Evolutionary conservation across 35 echinoderm and acorn worm genomes (phyloP), one percentile per base, ranked within the genome.

Genomic region (Heliocidaris tuberculata): DNA sequence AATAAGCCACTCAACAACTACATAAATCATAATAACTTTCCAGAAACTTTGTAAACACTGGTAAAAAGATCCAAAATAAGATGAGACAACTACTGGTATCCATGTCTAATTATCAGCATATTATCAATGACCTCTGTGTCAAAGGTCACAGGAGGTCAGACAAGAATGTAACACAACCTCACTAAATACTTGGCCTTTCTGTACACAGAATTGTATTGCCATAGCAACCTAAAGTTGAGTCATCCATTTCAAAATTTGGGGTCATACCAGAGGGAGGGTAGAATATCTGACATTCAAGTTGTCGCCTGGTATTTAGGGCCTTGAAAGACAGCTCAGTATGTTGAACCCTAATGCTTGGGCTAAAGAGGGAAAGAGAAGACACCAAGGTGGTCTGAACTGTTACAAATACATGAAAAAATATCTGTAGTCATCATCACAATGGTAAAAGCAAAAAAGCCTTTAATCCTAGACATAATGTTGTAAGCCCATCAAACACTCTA

Each of bases 21-120:
- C 65, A 78, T 27, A 19, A 78, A 78, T 78, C 65, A n/a, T n/a
- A 78, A 27, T 5, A 78, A 78, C 7, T 78, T 78, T 27, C 19
- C 17, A 78, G 65, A 78, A 21, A 78, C 65, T 27, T 24, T 78
- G 5, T n/a, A 78, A 78, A 19, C 65, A 78, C 65, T 78, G n/a
- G 65, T n/a, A 78, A 78, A 78, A 27, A 78, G 27, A 17, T 27
- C 65, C 65, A 5, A 78, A 78, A 78, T 78, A 78, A n/a, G 65
- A 78, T 78, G 65, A n/a, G 65, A 78, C 65, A 78, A 21, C 65
- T 78, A 19, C 65, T n/a, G 27, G 87, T 89, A 89, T 89, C 87
- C 12, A 89, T 32, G 31, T 89, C 87, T 89, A 89, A 89, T 89
- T 89, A 89, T 89, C 87, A 47, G 24, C 87, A 89, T 89, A 89